phyloP scores from a whole-genome alignment of 2,113 vertebrate species.

The Ictidomys tridecemlineatus region DNA sequence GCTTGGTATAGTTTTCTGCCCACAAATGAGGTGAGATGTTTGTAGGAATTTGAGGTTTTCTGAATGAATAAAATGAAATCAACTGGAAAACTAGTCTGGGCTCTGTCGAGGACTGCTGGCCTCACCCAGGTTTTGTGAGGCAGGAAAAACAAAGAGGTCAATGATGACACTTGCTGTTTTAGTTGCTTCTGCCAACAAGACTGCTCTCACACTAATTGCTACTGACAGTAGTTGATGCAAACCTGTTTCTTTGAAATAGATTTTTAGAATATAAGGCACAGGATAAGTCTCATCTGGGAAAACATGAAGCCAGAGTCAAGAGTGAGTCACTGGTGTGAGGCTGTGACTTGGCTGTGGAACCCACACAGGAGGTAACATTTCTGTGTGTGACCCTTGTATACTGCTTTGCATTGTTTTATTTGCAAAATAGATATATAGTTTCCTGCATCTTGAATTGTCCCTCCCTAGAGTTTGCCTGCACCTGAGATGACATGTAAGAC shows the following conservation, averaged over 20 bases:
- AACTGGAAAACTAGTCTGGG: not conserved
- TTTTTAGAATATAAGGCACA: not conserved
- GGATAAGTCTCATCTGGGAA: not conserved
- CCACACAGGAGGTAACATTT: rapidly evolving
- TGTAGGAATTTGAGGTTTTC: not conserved
- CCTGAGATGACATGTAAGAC: not conserved
- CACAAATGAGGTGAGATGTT: not conserved
- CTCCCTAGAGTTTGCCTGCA: not conserved
- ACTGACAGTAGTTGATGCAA: not conserved
- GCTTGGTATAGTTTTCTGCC: not conserved
- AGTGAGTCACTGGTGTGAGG: not conserved
- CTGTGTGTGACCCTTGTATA: not conserved
- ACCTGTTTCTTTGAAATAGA: not conserved
- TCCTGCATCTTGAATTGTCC: not conserved
- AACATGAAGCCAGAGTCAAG: not conserved
- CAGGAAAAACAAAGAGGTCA: not conserved
- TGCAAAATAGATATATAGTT: not conserved
- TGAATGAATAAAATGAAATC: not conserved
- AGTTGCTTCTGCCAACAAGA: not conserved
- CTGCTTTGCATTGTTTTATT: not conserved
- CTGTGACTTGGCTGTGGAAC: not conserved
- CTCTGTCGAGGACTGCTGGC: not conserved
- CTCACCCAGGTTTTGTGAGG: not conserved
- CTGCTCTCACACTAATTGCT: not conserved
- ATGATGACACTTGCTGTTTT: not conserved